Evolutionary conservation across 2,113 vertebrate genomes (phyloP).

Genomic region (Myanophis thanlyinensis): DNA sequence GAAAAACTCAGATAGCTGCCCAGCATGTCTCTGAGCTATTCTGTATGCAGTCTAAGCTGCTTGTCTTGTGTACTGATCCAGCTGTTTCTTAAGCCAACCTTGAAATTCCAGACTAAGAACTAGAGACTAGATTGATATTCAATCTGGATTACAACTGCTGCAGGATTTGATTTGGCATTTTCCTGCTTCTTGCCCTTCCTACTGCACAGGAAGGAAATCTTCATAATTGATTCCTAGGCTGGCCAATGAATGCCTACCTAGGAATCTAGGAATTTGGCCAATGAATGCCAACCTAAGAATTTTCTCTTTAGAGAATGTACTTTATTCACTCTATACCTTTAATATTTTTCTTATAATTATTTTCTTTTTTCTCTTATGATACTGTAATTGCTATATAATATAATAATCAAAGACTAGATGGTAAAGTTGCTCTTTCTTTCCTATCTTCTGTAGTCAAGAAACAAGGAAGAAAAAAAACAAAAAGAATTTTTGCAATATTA

Average conservation of each 20-base stretch:
- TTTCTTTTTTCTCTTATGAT: not conserved
- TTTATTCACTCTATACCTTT: not conserved
- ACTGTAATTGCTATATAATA: not conserved
- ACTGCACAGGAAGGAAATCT: not conserved
- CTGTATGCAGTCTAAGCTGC: not conserved
- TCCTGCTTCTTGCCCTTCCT: not conserved
- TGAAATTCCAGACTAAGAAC: not conserved
- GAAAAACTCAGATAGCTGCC: not conserved
- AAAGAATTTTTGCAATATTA: not conserved
- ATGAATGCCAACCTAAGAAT: too few species aligned
- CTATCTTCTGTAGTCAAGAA: not conserved
- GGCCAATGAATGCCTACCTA: too few species aligned
- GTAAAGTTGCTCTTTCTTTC: not conserved
- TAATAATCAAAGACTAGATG: not conserved
- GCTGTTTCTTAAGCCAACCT: not conserved
- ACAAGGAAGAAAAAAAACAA: not conserved
- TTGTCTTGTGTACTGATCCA: not conserved
- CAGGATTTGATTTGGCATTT: not conserved
- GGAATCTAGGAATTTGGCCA: too few species aligned
- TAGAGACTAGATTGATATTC: not conserved
- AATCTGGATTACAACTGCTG: not conserved
- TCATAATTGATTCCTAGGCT: not conserved
- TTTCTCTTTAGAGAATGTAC: not conserved
- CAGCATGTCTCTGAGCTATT: not conserved
- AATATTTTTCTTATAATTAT: not conserved